Conservation (phyloP, 1,140 invertebrate genomes). For the Drosophila mauritiana region DNA sequence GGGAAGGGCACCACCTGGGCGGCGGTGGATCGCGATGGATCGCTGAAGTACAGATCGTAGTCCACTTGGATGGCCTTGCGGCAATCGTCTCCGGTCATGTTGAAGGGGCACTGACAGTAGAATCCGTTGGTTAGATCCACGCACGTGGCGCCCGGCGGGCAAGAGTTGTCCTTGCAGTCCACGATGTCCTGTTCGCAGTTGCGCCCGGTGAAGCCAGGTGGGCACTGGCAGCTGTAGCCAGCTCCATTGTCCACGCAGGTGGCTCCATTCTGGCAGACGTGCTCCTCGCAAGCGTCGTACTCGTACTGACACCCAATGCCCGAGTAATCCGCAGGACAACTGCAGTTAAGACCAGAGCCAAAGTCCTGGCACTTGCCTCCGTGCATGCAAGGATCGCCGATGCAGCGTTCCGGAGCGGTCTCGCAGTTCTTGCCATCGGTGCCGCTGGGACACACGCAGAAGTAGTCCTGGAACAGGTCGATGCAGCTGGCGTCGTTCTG, state of each 20-base stretch:
- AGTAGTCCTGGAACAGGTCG: conserved; percentile 97
- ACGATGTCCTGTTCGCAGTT: conserved; percentile 97
- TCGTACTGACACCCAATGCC: conserved; percentile 97
- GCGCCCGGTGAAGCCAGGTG: conserved; percentile 92
- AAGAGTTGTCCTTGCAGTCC: conserved; percentile 97
- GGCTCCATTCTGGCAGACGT: conserved; percentile 96
- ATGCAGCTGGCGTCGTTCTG: conserved; percentile 97
- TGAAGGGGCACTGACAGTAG: conserved; percentile 98
- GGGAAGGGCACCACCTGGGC: conserved; percentile 96
- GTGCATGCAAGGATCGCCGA: conserved; percentile 98
- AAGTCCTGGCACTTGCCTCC: conserved; percentile 97
- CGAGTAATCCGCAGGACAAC: conserved; percentile 93
- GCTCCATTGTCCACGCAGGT: conserved; percentile 94
- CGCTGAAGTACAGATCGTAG: conserved; percentile 97
- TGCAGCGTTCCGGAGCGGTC: conserved; percentile 96
- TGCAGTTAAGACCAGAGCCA: conserved; percentile 96
- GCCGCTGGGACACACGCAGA: conserved; percentile 98
- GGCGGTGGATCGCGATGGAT: conserved; percentile 93
- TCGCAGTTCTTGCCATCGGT: conserved; percentile 98
- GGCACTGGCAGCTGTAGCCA: conserved; percentile 94
- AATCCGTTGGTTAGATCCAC: conserved; percentile 96
- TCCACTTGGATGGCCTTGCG: conserved; percentile 98
- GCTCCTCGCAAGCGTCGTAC: conserved; percentile 95
- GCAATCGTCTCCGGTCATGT: conserved; percentile 97
- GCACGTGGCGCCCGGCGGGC: conserved; percentile 96